phyloP scores from a whole-genome alignment of 2,113 vertebrate genomes.

The Rhipidura dahli region DNA sequence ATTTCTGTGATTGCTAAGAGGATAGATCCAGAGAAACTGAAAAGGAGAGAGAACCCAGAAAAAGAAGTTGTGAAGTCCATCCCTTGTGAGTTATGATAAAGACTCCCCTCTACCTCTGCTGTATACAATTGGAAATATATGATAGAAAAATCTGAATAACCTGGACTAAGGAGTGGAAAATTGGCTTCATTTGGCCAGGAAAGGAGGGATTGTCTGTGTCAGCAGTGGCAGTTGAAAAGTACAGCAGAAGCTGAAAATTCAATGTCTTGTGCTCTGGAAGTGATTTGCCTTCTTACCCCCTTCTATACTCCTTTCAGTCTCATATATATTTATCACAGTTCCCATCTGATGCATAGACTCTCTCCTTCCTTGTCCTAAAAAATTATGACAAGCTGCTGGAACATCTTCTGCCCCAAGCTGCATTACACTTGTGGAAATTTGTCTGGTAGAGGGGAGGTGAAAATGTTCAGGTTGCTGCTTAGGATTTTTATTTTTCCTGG shows the following conservation, averaged over 20 bases:
- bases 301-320: not conserved
- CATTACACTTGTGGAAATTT: not conserved
- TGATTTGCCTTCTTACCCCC: not conserved
- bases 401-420: not conserved
- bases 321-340: not conserved
- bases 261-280: not conserved
- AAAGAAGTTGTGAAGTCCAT: not conserved
- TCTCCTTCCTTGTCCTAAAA: not conserved
- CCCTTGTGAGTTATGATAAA: not conserved
- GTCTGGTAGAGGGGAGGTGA: not conserved
- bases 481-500: not conserved
- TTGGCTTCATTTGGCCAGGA: not conserved
- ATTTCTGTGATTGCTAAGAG: not conserved
- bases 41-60: not conserved
- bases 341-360: not conserved
- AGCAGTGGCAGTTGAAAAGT: not conserved
- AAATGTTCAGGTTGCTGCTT: not conserved
- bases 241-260: not conserved
- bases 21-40: not conserved
- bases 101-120: not conserved
- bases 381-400: not conserved
- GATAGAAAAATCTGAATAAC: not conserved
- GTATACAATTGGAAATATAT: not conserved
- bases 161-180: not conserved
- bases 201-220: accelerated